Percentiles rank a stretch among this genome's conserved stretches.
Evolutionary conservation across 1,140 invertebrate genomes (phyloP).

Genomic region (Ips nitidus): DNA sequence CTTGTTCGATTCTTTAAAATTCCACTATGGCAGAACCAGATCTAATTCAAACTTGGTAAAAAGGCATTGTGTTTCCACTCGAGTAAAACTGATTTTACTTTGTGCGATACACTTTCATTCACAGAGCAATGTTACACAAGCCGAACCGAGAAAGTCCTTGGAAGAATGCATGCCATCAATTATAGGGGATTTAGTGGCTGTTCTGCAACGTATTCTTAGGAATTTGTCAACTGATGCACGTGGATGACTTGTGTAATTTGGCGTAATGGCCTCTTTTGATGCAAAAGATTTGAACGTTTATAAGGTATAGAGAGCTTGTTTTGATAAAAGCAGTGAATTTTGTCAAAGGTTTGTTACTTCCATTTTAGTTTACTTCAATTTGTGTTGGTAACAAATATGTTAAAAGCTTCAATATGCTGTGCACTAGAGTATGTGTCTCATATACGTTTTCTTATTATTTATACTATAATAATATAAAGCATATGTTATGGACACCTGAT

Average conservation of each 20-base stretch:
- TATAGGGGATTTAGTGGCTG: conserved; percentile 8
- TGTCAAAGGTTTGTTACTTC: background rate
- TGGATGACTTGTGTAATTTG: background rate
- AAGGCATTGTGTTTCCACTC: conserved; percentile 11
- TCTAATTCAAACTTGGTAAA: background rate
- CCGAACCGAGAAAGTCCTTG: conserved; percentile 3
- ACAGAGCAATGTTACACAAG: conserved; percentile 5
- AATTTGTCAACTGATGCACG: conserved; percentile 12
- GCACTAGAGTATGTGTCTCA: too few relatives aligned
- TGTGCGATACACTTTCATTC: conserved; percentile 5
- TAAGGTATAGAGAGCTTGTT: background rate
- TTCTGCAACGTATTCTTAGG: background rate
- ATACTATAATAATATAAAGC: too few relatives aligned
- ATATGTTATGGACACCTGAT: too few relatives aligned
- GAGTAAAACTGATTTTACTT: conserved; percentile 12
- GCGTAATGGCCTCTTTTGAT: background rate
- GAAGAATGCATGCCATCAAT: conserved; percentile 6
- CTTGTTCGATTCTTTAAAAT: background rate
- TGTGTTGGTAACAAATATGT: background rate
- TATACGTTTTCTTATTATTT: too few relatives aligned
- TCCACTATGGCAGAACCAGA: conserved; percentile 4
- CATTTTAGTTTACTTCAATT: background rate
- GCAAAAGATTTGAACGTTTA: background rate
- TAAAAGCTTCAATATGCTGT: background rate
- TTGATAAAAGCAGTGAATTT: background rate